Evolutionary conservation across 2,888 invertebrate species (phyloP), one percentile per base, ranked within the genome.

Genomic region (Argyresthia goedartella): DNA sequence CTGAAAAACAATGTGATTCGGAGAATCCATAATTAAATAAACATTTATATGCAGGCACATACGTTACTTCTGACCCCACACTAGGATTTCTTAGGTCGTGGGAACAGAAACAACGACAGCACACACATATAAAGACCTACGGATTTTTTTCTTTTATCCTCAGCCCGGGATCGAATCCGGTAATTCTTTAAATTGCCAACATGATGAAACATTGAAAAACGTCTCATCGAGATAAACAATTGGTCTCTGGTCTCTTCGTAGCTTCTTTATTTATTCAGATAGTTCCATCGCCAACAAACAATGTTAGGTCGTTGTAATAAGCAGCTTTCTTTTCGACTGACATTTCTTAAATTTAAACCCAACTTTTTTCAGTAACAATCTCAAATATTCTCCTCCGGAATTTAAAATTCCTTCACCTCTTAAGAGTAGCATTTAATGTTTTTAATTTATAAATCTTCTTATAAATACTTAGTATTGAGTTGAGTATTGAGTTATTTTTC

Each of bases 251-350:
- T 56, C 45, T 34, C 39, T 46, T 53, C 50, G 53, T 50, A 52
- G 52, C 36, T 44, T 54, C 44, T 47, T 48, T 13, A 56, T 54
- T 48, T 39, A 39, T 50, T 51, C 34, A 56, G 50, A 25, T 54
- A 54, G 53, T 53, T 53, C 45, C n/a, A 50, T 35, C 51, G 48
- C 53, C 54, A 56, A 44, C 41, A 52, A 51, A 49, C 49, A 53
- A 54, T 56, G 48, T 53, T 54, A 50, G 54, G 56, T 41, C 52
- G 52, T 42, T 54, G n/a, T 46, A 53, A 56, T 53, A 49, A 52
- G 48, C 8, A 56, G 52, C 45, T 52, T 50, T 53, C 55, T 55
- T 42, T 56, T 56, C 15, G 53, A 53, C 53, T 45, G 41, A 36
- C 53, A 50, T 46, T 45, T 52, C 53, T 52, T 41, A 43, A 55